These are phyloP conservation scores for Malacosoma neustria DNA, from an alignment of 2,888 invertebrate genomes.

Conservation along the genomic window DNA sequence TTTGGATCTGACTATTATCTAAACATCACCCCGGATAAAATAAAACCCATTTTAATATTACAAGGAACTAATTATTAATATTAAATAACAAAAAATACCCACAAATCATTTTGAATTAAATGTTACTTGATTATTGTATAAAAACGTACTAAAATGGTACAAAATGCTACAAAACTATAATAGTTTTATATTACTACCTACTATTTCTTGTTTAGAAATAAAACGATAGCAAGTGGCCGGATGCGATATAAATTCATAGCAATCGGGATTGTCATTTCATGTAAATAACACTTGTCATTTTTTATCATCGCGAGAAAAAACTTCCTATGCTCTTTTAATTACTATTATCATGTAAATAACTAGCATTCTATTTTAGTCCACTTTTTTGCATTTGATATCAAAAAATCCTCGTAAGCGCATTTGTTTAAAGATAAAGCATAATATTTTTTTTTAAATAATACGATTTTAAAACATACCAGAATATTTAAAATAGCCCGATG, in stretches of 20 bases:
- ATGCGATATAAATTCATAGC: constrained; percentile 7
- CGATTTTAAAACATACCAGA: no score
- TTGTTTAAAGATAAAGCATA: no score
- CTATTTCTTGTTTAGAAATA: constrained; percentile 18
- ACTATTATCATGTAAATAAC: no score
- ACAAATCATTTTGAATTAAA: constrained; percentile 23
- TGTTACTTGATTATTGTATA: constrained; percentile 21
- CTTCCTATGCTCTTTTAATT: no score
- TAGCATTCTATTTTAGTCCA: no score
- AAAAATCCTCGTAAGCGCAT: no score
- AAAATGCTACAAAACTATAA: constrained; percentile 39
- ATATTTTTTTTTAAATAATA: no score
- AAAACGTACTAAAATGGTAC: constrained; percentile 39
- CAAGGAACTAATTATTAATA: constrained; percentile 36
- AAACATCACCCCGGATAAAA: constrained; percentile 34
- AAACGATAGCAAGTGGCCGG: constrained; percentile 22
- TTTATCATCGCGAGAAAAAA: no score
- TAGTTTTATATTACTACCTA: constrained; percentile 15
- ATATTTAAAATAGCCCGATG: no score
- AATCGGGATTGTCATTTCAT: background rate
- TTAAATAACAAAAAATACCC: constrained; percentile 26
- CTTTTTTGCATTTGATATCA: no score
- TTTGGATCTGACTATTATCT: constrained; percentile 45
- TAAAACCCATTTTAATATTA: constrained; percentile 17
- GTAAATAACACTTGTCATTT: constrained; percentile 9